phyloP scores from a whole-genome alignment of 2,797 vertebrate genomes.

The Crax fasciolata region DNA sequence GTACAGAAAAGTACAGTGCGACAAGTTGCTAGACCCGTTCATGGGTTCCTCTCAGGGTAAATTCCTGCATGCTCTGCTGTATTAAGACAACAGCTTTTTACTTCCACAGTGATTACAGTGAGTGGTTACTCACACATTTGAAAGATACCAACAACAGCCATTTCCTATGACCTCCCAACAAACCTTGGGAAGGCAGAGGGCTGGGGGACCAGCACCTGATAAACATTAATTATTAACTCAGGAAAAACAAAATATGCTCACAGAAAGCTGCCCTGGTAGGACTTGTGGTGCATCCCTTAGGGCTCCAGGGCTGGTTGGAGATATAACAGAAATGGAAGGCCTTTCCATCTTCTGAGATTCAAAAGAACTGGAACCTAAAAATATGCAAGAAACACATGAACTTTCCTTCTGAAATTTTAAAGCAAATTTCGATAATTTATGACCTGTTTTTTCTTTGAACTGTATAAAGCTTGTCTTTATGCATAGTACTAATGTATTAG shows the following conservation, averaged over 20 bases:
- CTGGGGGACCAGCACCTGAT: not conserved
- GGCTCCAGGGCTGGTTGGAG: constrained; percentile 95
- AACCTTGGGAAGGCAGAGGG: not conserved
- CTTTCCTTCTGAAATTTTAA: not conserved
- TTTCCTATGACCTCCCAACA: not conserved
- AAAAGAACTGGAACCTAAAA: constrained; percentile 97
- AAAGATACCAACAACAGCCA: not conserved
- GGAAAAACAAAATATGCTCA: constrained; percentile 80
- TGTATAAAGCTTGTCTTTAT: not conserved
- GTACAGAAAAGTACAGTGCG: not conserved
- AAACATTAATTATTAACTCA: not conserved
- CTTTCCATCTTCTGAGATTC: constrained; percentile 99
- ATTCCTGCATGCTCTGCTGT: not conserved
- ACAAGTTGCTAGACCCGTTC: not conserved
- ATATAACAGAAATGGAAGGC: constrained; percentile 98
- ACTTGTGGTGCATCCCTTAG: constrained; percentile 93
- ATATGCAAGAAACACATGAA: constrained; percentile 44
- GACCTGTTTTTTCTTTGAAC: not conserved
- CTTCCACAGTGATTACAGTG: not conserved
- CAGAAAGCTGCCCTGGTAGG: constrained; percentile 96
- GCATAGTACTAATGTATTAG: not conserved
- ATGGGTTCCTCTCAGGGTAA: not conserved
- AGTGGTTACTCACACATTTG: not conserved
- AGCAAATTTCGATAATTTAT: not conserved
- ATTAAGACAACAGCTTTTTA: not conserved